Percentiles rank a stretch among this genome's conserved stretches.
Conservation (phyloP, 2,888 invertebrate species). For the Drosophila silvestris region DNA sequence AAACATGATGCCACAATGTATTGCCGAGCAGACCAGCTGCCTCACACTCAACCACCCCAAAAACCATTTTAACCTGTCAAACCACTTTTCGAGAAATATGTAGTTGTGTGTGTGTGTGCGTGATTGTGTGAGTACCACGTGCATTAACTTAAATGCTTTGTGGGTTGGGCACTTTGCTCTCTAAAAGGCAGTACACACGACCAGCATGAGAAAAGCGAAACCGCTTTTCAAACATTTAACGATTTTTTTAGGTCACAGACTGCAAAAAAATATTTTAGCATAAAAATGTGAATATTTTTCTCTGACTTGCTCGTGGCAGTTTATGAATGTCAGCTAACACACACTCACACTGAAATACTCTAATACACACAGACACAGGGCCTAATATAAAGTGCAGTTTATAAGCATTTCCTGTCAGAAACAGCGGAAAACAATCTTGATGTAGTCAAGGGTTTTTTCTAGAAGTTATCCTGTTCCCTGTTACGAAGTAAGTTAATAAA, state of each 20-base stretch:
- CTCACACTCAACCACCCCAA: constrained; percentile 3
- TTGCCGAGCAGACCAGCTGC: neutral
- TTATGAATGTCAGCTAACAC: constrained; percentile 62
- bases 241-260: constrained; percentile 76
- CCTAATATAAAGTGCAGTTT: constrained; percentile 67
- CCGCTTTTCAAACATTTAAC: constrained; percentile 80
- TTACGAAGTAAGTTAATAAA: neutral
- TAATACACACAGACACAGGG: constrained; percentile 11
- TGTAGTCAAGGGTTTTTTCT: constrained; percentile 5
- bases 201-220: constrained; percentile 44
- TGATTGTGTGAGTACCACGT: constrained; percentile 63
- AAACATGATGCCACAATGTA: constrained; percentile 39
- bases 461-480: constrained; percentile 6
- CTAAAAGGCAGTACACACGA: constrained; percentile 54
- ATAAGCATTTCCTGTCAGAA: constrained; percentile 58
- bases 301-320: constrained; percentile 51
- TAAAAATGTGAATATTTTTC: constrained; percentile 71
- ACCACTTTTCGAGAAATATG: constrained; percentile 48
- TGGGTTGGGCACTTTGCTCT: constrained; percentile 78
- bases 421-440: constrained; percentile 22
- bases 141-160: constrained; percentile 79
- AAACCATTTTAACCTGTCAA: constrained; percentile 53
- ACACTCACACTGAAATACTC: constrained; percentile 11
- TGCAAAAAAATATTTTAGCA: constrained; percentile 67
- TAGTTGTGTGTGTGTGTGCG: constrained; percentile 23